Evolutionary conservation across 2,797 vertebrate genomes (phyloP), one percentile per base, ranked within the genome.

Genomic region (Muscicapa striata): DNA sequence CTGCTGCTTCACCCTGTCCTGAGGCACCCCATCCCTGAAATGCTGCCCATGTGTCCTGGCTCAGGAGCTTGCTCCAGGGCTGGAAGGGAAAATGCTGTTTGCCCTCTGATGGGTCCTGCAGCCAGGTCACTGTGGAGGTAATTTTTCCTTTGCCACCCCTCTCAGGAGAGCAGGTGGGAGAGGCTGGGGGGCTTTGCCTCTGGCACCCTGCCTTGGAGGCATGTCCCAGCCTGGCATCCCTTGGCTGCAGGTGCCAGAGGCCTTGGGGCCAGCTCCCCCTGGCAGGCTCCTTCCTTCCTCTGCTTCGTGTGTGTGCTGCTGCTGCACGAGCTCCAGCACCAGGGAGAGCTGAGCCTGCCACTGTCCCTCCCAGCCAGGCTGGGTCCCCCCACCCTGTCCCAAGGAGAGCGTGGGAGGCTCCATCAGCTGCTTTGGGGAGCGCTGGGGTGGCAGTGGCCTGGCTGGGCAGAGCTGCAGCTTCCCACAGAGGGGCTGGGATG

Each of bases 361-460:
- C 41, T 52, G 46, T 55, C n/a, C 58, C n/a, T 46, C 22, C 17
- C n/a, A 41, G 26, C 41, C 13, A 4, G 43, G 32, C 70, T 63
- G 79, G 38, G 16, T 45, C 64, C 2, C 0, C 34, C n/a, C 23
- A 34, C 27, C 46, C 17, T 2, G 0, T 68, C 15, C 38, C 15
- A 4, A 34, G 58, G 21, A 61, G 1, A 36, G 61, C 45, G 2
- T 0, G 1, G 34, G 11, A 62, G 11, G 8, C 2, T 3, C 51
- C 80, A 24, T 21, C n/a, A 30, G 48, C 26, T 2, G 2, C 52
- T 40, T 5, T 19, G 43, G 9, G 81, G 17, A 62, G 62, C 21
- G 0, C 1, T 7, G 55, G 5, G 24, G 17, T 2, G n/a, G 9
- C 1, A 8, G 14, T 34, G 57, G 57, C 61, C 7, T 1, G 6